Conservation (phyloP, 2,113 vertebrate species). For the Pungitius pungitius region DNA sequence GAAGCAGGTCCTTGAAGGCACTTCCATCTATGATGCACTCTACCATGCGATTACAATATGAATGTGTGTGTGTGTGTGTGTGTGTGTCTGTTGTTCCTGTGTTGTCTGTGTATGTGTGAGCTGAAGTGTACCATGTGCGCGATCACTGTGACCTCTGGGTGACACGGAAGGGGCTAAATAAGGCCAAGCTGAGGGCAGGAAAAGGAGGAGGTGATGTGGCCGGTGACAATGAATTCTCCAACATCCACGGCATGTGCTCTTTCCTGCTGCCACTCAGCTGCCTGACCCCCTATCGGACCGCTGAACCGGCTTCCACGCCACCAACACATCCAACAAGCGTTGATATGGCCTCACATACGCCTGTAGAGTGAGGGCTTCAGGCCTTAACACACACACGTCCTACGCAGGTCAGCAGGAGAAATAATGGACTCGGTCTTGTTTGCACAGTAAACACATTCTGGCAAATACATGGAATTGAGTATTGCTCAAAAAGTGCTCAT, state of each 20-base stretch:
- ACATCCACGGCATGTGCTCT: slow-evolving; percentile 76
- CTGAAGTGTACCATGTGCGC: slow-evolving; percentile 53
- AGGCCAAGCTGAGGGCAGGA: slow-evolving; percentile 72
- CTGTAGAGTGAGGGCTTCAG: slow-evolving; percentile 23
- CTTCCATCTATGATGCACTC: slow-evolving; percentile 80
- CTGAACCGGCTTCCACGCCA: slow-evolving; percentile 30
- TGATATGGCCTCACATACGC: slow-evolving; percentile 48
- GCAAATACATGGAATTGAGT: neutral
- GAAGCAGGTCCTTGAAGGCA: slow-evolving; percentile 85
- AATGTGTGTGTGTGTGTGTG: slow-evolving; percentile 45
- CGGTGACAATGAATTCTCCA: slow-evolving; percentile 72
- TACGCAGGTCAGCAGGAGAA: slow-evolving; percentile 53
- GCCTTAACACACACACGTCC: slow-evolving; percentile 43
- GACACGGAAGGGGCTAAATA: slow-evolving; percentile 77
- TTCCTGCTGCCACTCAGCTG: slow-evolving; percentile 76
- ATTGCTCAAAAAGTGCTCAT: neutral
- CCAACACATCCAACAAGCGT: slow-evolving; percentile 14
- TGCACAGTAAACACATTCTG: slow-evolving; percentile 2
- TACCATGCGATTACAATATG: slow-evolving; percentile 74
- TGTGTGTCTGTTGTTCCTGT: slow-evolving; percentile 42
- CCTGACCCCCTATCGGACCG: slow-evolving; percentile 54
- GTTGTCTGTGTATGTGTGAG: slow-evolving; percentile 57
- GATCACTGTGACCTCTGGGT: slow-evolving; percentile 84
- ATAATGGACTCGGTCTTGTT: slow-evolving; percentile 23
- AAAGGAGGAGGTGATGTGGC: slow-evolving; percentile 48